phyloP scores from a whole-genome alignment of 2,797 vertebrate species.

The Onychomys torridus region DNA sequence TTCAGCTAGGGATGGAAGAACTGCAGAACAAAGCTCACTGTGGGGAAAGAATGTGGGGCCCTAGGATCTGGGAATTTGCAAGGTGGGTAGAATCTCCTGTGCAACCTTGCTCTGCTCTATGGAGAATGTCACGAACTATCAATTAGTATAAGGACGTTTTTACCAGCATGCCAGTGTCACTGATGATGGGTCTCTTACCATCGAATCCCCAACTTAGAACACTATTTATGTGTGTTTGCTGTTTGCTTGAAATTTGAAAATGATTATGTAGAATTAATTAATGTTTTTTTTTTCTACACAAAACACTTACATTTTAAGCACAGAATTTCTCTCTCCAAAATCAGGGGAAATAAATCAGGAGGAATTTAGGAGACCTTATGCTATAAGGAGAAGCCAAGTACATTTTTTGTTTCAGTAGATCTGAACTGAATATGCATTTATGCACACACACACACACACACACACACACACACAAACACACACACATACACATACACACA shows the following conservation, averaged over 20 bases:
- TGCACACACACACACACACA: fast-evolving
- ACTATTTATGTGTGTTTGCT: not conserved
- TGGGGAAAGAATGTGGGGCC: fast-evolving
- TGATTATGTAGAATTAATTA: not conserved
- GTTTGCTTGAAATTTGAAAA: not conserved
- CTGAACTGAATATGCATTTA: not conserved
- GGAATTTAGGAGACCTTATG: not conserved
- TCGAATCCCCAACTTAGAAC: not conserved
- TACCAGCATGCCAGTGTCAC: fast-evolving
- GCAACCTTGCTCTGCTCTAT: fast-evolving
- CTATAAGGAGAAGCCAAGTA: not conserved
- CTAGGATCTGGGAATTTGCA: fast-evolving
- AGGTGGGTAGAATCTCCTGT: fast-evolving
- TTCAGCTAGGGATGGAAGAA: not conserved
- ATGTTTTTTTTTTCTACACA: not conserved
- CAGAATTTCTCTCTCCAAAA: not conserved
- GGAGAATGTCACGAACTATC: fast-evolving
- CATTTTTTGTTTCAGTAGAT: slow-evolving; percentile 9
- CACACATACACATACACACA: not conserved
- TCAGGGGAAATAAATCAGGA: not conserved
- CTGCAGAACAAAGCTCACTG: not conserved
- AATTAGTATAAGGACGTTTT: not conserved
- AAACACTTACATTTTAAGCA: slow-evolving; percentile 10
- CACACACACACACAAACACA: not conserved
- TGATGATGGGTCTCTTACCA: not conserved